Conservation (phyloP, 2,113 vertebrate genomes). For the Paraplagusia blochii region DNA sequence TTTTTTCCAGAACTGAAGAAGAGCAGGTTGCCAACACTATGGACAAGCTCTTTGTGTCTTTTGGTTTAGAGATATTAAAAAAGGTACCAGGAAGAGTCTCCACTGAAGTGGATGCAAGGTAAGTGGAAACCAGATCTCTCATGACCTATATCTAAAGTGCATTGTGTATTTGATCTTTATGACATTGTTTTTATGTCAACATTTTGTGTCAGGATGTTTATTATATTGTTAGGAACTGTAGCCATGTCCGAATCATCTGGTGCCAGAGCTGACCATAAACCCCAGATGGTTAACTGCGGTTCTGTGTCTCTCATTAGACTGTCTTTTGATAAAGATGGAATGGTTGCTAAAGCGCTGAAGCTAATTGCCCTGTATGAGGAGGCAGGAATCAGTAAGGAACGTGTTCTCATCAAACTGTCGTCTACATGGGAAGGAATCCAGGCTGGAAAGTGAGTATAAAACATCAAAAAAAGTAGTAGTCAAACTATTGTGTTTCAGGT, state of each 20-base stretch:
- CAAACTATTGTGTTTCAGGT: too few species aligned
- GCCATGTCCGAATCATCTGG: too few species aligned
- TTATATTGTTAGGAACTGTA: too few species aligned
- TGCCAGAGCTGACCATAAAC: neutral
- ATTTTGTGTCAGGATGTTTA: too few species aligned
- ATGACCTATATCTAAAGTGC: too few species aligned
- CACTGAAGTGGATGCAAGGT: slow-evolving; percentile 98
- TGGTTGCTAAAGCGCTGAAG: slow-evolving; percentile 84
- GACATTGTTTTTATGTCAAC: too few species aligned
- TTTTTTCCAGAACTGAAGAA: slow-evolving; percentile 79
- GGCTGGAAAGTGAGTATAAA: slow-evolving; percentile 82
- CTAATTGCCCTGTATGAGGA: slow-evolving; percentile 91
- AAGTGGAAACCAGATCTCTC: too few species aligned
- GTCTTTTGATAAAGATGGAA: slow-evolving; percentile 91
- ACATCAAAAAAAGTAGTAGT: too few species aligned
- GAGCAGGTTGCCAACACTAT: slow-evolving; percentile 86
- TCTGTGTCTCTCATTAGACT: slow-evolving; percentile 70
- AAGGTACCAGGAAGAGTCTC: slow-evolving; percentile 95
- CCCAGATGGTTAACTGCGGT: neutral
- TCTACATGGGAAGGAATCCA: slow-evolving; percentile 99
- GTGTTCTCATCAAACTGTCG: slow-evolving; percentile 92
- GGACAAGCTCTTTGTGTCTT: slow-evolving; percentile 93
- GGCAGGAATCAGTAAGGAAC: slow-evolving; percentile 84
- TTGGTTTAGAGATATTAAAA: slow-evolving; percentile 93
- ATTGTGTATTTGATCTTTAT: too few species aligned